phyloP scores from a whole-genome alignment of 1,140 invertebrate species.

The Plectus sambesii region DNA sequence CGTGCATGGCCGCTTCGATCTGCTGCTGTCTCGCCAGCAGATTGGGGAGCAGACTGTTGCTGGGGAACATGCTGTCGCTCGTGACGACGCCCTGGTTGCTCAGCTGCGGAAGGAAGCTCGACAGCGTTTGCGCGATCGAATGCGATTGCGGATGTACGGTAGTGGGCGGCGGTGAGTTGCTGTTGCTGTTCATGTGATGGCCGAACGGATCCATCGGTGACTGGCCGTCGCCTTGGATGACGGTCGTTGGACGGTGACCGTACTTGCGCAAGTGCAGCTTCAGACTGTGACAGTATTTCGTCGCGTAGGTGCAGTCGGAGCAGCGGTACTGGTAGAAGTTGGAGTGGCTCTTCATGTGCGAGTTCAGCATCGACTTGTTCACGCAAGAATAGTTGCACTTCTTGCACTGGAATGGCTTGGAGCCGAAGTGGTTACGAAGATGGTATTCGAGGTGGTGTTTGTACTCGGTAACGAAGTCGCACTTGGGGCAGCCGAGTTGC shows the following conservation, averaged over 20 bases:
- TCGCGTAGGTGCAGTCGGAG: conserved; percentile 84
- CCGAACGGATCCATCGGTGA: neutral
- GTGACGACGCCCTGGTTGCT: conserved; percentile 1
- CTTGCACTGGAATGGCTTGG: conserved; percentile 87
- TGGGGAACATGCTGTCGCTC: too few species aligned
- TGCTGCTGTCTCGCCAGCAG: too few species aligned
- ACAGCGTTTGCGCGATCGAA: too few species aligned
- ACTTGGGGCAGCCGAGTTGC: conserved; percentile 74
- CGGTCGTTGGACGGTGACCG: conserved; percentile 63
- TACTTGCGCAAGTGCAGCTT: conserved; percentile 91
- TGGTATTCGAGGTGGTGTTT: conserved; percentile 98
- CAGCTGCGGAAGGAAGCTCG: neutral
- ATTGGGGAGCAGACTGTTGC: too few species aligned
- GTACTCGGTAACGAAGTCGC: conserved; percentile 93
- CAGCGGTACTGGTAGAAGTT: conserved; percentile 92
- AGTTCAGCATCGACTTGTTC: conserved; percentile 98
- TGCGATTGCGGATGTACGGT: too few species aligned
- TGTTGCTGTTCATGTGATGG: neutral
- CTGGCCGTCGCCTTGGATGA: conserved; percentile 49
- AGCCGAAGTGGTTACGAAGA: conserved; percentile 80
- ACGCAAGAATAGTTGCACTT: conserved; percentile 86
- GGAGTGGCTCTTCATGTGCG: conserved; percentile 94
- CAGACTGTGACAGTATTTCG: conserved; percentile 93
- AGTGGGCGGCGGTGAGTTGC: neutral
- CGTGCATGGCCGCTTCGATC: too few species aligned